Evolutionary conservation across 2,113 vertebrate species (phyloP).

Genomic region (Epinephelus cyanopodus): DNA sequence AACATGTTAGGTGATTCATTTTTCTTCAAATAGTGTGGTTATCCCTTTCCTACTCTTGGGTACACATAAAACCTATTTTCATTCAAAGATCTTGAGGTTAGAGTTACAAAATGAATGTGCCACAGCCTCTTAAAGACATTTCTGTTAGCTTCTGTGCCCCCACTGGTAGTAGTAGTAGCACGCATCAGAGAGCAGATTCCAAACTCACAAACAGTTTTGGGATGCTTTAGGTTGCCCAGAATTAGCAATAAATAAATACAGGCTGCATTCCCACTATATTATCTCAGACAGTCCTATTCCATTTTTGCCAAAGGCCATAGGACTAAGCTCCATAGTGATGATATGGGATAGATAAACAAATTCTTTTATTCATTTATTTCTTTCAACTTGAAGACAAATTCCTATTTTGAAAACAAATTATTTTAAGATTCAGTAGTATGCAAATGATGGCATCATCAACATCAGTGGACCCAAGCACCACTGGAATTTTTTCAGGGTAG

Average conservation of each 20-base stretch:
- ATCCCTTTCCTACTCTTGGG: too few relatives aligned
- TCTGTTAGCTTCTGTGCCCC: too few relatives aligned
- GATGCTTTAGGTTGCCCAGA: background rate
- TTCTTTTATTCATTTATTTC: background rate
- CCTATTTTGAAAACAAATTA: background rate
- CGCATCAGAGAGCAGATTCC: background rate
- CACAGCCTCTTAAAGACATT: too few relatives aligned
- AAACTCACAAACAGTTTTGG: background rate
- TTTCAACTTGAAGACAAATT: constrained; percentile 1
- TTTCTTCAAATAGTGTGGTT: too few relatives aligned
- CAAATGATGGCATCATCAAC: background rate
- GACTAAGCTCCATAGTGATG: background rate
- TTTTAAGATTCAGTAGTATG: background rate
- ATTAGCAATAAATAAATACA: background rate
- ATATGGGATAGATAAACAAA: background rate
- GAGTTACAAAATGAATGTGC: too few relatives aligned
- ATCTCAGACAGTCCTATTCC: background rate
- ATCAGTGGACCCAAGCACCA: too few relatives aligned
- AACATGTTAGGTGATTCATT: too few relatives aligned
- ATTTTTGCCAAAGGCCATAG: background rate
- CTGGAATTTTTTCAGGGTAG: too few relatives aligned
- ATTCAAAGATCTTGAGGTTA: too few relatives aligned
- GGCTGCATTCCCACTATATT: background rate
- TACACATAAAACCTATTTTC: too few relatives aligned
- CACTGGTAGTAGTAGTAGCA: too few relatives aligned